A percentile compares a stretch with the other conserved stretches of the same genome.
Conservation (phyloP, 2,113 vertebrate genomes). For the Heliornis fulica region DNA sequence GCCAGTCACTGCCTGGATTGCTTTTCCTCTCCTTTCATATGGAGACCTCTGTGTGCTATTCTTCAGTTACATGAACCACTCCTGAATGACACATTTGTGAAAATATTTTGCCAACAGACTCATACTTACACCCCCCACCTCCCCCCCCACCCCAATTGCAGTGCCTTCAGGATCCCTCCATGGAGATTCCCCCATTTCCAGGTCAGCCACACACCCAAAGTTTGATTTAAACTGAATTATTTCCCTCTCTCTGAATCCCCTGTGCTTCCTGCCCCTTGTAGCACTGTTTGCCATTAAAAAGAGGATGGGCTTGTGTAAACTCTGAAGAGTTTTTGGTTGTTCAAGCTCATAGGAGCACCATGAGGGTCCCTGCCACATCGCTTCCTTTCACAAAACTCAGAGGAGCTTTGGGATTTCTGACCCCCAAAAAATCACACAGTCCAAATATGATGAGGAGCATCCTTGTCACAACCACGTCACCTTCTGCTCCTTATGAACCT, state of each 20-base stretch:
- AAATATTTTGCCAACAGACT: neutral
- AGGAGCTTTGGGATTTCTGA: neutral
- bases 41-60: neutral
- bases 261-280: neutral
- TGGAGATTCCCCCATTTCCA: neutral
- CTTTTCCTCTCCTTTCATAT: neutral
- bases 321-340: neutral
- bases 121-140: too few species aligned
- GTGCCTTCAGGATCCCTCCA: neutral
- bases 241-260: neutral
- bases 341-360: neutral
- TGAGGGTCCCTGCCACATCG: accelerated
- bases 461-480: neutral
- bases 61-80: neutral
- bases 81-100: neutral
- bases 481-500: neutral
- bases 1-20: neutral
- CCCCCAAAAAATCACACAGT: neutral
- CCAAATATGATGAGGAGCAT: neutral
- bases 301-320: too few species aligned
- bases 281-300: neutral
- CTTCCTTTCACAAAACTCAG: neutral
- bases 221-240: neutral
- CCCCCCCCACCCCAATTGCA: too few species aligned
- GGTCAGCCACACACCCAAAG: neutral